A percentile compares a stretch with the other conserved stretches of the same genome.
Evolutionary conservation across 23 tunicate genomes (phyloP).

Genomic region (Corella eumyota): DNA sequence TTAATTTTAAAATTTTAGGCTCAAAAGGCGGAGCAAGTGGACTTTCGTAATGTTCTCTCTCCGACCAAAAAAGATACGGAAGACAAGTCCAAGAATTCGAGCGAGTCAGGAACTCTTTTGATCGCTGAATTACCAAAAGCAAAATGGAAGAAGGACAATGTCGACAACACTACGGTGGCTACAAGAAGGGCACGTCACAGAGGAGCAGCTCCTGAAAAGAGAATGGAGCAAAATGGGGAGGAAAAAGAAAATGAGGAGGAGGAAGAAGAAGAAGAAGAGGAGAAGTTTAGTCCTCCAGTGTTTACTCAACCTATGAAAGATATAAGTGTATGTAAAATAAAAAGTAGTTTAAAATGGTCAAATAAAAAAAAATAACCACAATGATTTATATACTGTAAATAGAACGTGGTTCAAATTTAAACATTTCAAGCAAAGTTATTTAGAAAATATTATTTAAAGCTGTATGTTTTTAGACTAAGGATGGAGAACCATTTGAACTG

Average conservation of each 20-base stretch:
- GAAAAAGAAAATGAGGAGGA: conserved; percentile 11
- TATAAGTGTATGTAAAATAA: conserved; percentile 20
- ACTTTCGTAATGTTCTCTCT: conserved; percentile 65
- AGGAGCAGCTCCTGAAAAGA: conserved; percentile 17
- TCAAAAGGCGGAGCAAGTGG: conserved; percentile 66
- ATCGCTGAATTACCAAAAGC: conserved; percentile 26
- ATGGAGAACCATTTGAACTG: conserved; percentile 57
- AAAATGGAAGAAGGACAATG: conserved; percentile 36
- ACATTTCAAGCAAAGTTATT: not conserved
- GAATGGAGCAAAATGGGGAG: conserved; percentile 8
- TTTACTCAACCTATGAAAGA: conserved; percentile 32
- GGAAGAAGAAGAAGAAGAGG: conserved; percentile 10
- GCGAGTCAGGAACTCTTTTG: not conserved
- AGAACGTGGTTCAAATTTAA: not conserved
- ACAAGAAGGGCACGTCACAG: conserved; percentile 46
- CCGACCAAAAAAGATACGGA: conserved; percentile 35
- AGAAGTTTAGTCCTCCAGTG: conserved; percentile 27
- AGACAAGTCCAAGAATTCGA: conserved; percentile 1
- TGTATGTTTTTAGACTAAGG: conserved; percentile 54
- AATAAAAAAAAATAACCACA: no score
- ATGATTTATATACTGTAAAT: no score
- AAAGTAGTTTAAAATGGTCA: not conserved
- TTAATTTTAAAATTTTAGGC: conserved; percentile 12
- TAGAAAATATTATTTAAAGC: not conserved
- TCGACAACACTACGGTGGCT: conserved; percentile 68